A percentile compares a stretch with the other conserved stretches of the same genome.
Conservation (phyloP, 2,113 vertebrate genomes). For the Silurus meridionalis region DNA sequence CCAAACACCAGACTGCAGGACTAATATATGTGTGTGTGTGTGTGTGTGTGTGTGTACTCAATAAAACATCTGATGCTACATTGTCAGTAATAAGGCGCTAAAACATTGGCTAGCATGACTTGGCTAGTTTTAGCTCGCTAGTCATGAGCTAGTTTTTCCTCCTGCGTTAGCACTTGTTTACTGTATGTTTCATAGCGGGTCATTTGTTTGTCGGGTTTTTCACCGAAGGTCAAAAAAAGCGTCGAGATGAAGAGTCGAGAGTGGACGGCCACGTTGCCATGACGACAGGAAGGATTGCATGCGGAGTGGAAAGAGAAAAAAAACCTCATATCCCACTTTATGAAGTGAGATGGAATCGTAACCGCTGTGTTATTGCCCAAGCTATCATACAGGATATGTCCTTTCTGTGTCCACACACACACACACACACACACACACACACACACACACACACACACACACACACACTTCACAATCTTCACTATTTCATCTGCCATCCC, state of each 20-base stretch:
- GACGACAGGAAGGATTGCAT: constrained; percentile 33
- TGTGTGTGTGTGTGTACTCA: too few species aligned
- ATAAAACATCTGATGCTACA: too few species aligned
- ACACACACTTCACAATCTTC: background rate
- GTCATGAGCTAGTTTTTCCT: too few species aligned
- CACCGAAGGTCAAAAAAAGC: background rate
- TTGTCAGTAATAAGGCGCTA: too few species aligned
- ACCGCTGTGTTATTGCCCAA: constrained; percentile 23
- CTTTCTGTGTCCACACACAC: background rate
- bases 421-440: constrained; percentile 1
- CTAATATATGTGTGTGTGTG: background rate
- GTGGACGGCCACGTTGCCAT: constrained; percentile 22
- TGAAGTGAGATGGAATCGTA: constrained; percentile 28
- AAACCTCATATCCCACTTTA: constrained; percentile 23
- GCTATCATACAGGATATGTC: constrained; percentile 14
- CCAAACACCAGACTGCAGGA: background rate
- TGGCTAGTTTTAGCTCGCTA: too few species aligned
- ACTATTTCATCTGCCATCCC: background rate
- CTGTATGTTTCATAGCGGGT: too few species aligned
- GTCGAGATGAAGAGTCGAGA: background rate
- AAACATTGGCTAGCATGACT: too few species aligned
- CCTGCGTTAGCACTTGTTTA: too few species aligned
- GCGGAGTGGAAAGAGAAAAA: background rate
- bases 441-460: constrained; percentile 28
- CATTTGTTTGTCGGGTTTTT: background rate